Base-by-base conservation (phyloP, 1,140 invertebrate genomes). In the Frieseomelitta varia region DNA sequence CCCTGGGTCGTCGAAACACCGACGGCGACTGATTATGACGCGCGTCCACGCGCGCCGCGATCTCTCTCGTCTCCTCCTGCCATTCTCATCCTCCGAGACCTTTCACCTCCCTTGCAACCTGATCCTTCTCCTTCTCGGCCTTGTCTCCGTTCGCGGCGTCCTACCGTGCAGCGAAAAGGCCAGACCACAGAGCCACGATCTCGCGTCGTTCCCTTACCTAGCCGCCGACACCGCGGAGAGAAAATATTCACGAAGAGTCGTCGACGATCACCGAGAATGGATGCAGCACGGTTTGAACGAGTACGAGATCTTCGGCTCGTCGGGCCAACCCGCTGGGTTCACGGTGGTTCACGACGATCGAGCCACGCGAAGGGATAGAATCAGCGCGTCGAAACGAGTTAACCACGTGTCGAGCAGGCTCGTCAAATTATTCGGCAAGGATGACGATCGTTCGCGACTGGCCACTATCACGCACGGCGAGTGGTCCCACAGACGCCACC, bases 11-110 rank as follows among this genome's bases (percentile, higher is more conserved):
- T 92, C 91, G 91, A 75, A 91, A 90, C 87, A 90, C 78, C 91
- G 93, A 91, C 91, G 93, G 87, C 92, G 93, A 89, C 93, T 94
- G 93, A 94, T 93, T 94, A 94, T 94, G 94, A 94, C 91, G 93
- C 91, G 91, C 81, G 88, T 88, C 92, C 87, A 84, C 74, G 85
- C 91, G 85, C 85, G 85, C 87, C 84, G 85, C 85, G 88, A 90
- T 89, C 85, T 91, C 89, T 92, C 90, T 93, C 91, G 90, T 93
- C 76, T 72, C 90, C 91, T 90, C 88, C 89, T 92, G 86, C 91
- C 91, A 88, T 90, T 92, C 87, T 90, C 87, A 89, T 88, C 91
- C 91, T 91, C 85, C 78, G 84, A 81, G 80, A 81, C 85, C 85
- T 72, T 89, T 19, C 90, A 89, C 86, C 85, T 82, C 85, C 83